Evolutionary conservation across 2,888 invertebrate species (phyloP).

Genomic region (Rotaria macrura): DNA sequence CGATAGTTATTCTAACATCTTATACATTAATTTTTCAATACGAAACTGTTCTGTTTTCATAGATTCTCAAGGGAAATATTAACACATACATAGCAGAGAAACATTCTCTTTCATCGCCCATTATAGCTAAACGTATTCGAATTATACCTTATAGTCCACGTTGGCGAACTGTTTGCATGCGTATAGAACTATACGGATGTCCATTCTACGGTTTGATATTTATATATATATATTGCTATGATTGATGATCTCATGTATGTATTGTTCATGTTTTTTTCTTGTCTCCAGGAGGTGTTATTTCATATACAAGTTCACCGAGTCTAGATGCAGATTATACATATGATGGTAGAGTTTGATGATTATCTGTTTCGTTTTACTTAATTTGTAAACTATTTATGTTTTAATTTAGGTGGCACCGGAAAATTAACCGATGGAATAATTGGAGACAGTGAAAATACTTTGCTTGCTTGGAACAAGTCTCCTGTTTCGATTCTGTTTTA

Average conservation of each 20-base stretch:
- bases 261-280: neutral
- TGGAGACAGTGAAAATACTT: neutral
- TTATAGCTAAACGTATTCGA: slow-evolving; percentile 72
- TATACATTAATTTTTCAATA: no score
- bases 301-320: neutral
- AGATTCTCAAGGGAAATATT: slow-evolving; percentile 71
- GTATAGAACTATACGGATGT: slow-evolving; percentile 79
- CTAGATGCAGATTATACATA: neutral
- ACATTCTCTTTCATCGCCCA: slow-evolving; percentile 63
- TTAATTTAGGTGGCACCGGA: neutral
- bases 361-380: neutral
- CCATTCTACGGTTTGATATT: slow-evolving; percentile 61
- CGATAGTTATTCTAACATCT: neutral
- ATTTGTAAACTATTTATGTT: neutral
- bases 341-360: neutral
- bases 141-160: slow-evolving; percentile 73
- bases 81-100: slow-evolving; percentile 75
- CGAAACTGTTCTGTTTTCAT: slow-evolving; percentile 47
- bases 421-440: neutral
- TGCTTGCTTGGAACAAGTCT: neutral
- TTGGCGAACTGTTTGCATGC: slow-evolving; percentile 68
- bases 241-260: no score
- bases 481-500: neutral
- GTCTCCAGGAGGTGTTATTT: neutral
- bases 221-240: neutral